Percentiles rank a stretch among this genome's conserved stretches.
phyloP scores from a whole-genome alignment of 2,888 invertebrate species.

The Sinodicranocentrus sp. region DNA sequence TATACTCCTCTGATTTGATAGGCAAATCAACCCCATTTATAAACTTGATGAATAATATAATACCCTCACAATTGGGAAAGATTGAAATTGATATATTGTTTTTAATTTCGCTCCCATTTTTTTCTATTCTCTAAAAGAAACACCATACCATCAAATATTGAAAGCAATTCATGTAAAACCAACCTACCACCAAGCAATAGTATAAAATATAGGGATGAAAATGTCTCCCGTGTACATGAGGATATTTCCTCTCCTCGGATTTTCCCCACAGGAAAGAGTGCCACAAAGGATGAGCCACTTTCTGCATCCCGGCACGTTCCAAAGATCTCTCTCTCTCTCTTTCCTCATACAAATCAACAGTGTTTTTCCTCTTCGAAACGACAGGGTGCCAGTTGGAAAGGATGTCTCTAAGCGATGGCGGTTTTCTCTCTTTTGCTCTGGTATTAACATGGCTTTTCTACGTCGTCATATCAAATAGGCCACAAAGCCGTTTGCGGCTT shows the following conservation, averaged over 20 bases:
- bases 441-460: slow-evolving; percentile 26
- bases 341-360: slow-evolving; percentile 40
- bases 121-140: too few species aligned
- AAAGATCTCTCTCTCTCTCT: slow-evolving; percentile 4
- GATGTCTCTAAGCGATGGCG: too few species aligned
- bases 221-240: too few species aligned
- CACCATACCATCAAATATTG: too few species aligned
- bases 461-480: slow-evolving; percentile 18
- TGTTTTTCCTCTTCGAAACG: slow-evolving; percentile 11
- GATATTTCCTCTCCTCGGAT: slow-evolving; percentile 40
- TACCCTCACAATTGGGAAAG: too few species aligned
- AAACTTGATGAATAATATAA: too few species aligned
- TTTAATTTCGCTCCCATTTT: slow-evolving; percentile 64
- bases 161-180: too few species aligned
- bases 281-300: slow-evolving; percentile 65
- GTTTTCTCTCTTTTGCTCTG: not conserved
- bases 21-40: too few species aligned
- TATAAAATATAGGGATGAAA: too few species aligned
- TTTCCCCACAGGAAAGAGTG: slow-evolving; percentile 50
- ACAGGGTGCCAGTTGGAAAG: slow-evolving; percentile 44
- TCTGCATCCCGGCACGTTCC: slow-evolving; percentile 65
- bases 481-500: slow-evolving; percentile 41
- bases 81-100: slow-evolving; percentile 72
- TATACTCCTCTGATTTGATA: too few species aligned
- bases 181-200: too few species aligned